These are phyloP conservation scores for Solea senegalensis DNA, from an alignment of 2,113 vertebrate species.

Conservation along the genomic window DNA sequence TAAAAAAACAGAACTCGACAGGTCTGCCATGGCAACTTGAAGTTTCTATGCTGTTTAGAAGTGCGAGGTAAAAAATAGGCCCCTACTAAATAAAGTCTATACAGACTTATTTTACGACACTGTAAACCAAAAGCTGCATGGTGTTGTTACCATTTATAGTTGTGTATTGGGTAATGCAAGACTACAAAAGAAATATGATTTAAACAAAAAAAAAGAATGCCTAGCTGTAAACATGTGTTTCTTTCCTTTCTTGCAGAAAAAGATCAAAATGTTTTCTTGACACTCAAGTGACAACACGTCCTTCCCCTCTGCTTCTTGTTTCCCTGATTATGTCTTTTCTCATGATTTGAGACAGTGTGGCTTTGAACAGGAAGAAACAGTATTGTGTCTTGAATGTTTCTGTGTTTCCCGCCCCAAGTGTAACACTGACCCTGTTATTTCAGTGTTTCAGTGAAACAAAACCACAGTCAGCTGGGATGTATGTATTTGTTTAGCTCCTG, in stretches of 20 bases:
- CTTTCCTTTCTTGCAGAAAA: conserved; percentile 13
- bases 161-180: background rate
- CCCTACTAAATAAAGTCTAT: no score
- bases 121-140: background rate
- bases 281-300: background rate
- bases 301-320: background rate
- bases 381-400: no score
- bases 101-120: background rate
- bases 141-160: background rate
- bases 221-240: background rate
- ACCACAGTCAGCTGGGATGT: no score
- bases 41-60: background rate
- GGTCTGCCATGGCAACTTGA: background rate
- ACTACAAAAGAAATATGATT: background rate
- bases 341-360: no score
- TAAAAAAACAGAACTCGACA: background rate
- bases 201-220: background rate
- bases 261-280: conserved; percentile 41
- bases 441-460: no score
- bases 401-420: no score
- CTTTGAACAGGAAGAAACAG: no score
- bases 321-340: background rate
- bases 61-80: background rate
- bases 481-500: no score
- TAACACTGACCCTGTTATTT: no score